Conservation (phyloP, 2,888 invertebrate genomes). For the Dorcus hopei region DNA sequence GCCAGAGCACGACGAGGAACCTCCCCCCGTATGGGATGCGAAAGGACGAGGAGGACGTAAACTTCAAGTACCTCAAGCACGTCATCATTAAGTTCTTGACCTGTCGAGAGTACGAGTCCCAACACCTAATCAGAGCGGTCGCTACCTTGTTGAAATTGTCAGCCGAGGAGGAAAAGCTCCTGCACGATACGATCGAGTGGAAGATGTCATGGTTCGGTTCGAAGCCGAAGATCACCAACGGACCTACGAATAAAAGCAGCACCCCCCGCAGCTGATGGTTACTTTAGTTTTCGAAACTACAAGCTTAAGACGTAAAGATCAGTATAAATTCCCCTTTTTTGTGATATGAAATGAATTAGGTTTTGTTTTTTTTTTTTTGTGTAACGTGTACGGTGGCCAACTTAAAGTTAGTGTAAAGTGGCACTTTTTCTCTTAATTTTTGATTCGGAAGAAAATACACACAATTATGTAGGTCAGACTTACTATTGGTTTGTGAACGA, state of each 20-base stretch:
- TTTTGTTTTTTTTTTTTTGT: too few relatives aligned
- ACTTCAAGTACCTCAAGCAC: conserved; percentile 86
- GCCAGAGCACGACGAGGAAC: conserved; percentile 50
- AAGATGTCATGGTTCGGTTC: conserved; percentile 71
- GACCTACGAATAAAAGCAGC: conserved; percentile 13
- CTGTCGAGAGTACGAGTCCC: conserved; percentile 81
- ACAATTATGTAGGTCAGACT: too few relatives aligned
- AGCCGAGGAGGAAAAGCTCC: conserved; percentile 80
- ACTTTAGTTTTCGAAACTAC: conserved; percentile 25
- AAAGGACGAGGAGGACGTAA: conserved; percentile 63
- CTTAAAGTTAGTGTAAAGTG: too few relatives aligned
- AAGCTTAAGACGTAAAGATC: too few relatives aligned
- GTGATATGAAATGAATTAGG: too few relatives aligned
- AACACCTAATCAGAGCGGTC: conserved; percentile 86
- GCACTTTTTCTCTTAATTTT: too few relatives aligned
- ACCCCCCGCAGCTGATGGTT: conserved; percentile 54
- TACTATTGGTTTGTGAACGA: too few relatives aligned
- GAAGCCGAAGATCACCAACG: conserved; percentile 45
- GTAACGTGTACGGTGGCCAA: too few relatives aligned
- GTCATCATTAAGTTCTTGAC: conserved; percentile 91
- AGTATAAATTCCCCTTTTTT: too few relatives aligned
- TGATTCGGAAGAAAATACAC: too few relatives aligned
- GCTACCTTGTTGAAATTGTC: conserved; percentile 79
- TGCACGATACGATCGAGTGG: conserved; percentile 76
- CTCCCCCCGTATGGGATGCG: conserved; percentile 16